Base-by-base conservation (phyloP, 1,140 invertebrate species). In the Rhopalosiphum padi region DNA sequence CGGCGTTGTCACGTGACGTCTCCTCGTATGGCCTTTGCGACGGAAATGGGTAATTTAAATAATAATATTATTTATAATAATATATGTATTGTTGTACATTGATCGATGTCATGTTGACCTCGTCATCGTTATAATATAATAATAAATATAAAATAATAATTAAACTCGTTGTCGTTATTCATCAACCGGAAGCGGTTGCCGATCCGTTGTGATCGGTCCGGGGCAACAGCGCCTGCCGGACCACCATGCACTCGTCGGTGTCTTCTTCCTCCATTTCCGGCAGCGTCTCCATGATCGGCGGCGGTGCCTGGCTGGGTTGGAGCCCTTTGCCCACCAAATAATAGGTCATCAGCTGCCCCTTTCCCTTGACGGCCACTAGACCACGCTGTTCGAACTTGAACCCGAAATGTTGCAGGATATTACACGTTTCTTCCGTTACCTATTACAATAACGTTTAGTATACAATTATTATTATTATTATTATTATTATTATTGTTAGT, bases 291-390 rank as follows among this genome's bases (percentile, higher is more conserved):
- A 94, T 94, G 5, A 85, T 37, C 25, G 89, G 89, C 46, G 48
- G 91, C 22, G 87, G 83, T 21, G 37, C 41, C 6, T 88, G 87
- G 18, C 43, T 90, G 11, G 53, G 37, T 11, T 90, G 89, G 1
- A 30, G 25, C 30, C 53, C 95, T 95, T 97, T 97, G n/a, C 97
- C 97, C 94, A 97, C 96, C 55, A 99, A 96, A 95, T 99, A 99
- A 95, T 99, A 99, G 0, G 98, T 99, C 97, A 99, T 97, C 25
- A 99, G 96, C 95, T 99, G 98, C 9, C 98, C 98, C 95, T 99
- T 99, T 86, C 98, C 98, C 95, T 99, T 99, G 9, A 99, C 98
- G 11, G 97, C 97, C 1, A 99, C 98, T 82, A 99, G 95, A 6
- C 98, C 98, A 2, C 98, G 96, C 94, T 99, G 98, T 95, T 98